Base-by-base conservation (phyloP, 92 coral and sea anemone species). In the Hydrozoanthus gracilis region DNA sequence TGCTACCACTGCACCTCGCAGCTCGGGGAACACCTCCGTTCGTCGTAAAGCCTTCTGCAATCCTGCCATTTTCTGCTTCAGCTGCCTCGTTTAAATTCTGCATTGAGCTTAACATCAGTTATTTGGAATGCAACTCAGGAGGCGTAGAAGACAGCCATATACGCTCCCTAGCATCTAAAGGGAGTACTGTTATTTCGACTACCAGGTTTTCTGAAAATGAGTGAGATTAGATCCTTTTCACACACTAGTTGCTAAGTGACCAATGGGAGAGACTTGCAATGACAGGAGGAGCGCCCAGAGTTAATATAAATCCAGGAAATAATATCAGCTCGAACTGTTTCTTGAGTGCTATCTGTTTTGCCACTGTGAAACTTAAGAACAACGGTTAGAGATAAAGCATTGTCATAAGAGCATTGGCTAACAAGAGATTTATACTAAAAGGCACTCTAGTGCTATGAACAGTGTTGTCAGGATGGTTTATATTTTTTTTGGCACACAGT, bases 171-270 rank as follows among this genome's bases (percentile, higher is more conserved):
- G 73, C 27, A 68, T 48, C 44, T 48, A 68, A 39, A 27, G 15
- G 48, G 73, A 68, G 47, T n/a, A 68, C 47, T 27, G 27, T 20
- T 20, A 47, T 20, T 27, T 68, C 73, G 44, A 27, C 39, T 27
- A 27, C 39, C 39, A 27, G 39, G 46, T 68, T 68, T 68, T 68
- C 73, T 68, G 48, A 45, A 68, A 8, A 68, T 68, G 15, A 66
- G 68, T 11, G 17, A 20, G 68, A 62, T 62, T 62, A 14, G 44
- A 68, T 68, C 73, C 73, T 68, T 68, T 68, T 68, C 73, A 15
- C 35, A 67, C 3, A 5, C 4, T 45, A 66, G 73, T 68, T 68
- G 73, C 73, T 68, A 68, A 48, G 73, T 20, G 39, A 68, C 73
- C 48, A 35, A 8, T 9, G 13, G 11, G 64, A 58, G 64, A 58